Conservation (phyloP, 2,797 vertebrate species). For the Sus cebifrons region DNA sequence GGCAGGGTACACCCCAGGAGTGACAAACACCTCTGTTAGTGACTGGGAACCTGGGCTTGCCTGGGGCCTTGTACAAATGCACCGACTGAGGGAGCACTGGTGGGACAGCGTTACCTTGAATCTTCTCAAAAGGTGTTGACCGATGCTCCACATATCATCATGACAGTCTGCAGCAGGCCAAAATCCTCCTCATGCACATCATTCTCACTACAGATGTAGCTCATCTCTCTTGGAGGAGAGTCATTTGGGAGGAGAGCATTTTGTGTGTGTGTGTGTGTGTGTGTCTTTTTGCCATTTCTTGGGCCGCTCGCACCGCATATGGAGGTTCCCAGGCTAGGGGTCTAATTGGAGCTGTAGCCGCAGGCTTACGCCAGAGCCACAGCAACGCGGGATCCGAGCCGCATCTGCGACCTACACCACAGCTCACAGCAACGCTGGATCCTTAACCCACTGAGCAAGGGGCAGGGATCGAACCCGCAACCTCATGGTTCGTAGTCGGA, state of each 20-base stretch:
- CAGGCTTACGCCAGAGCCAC: no score
- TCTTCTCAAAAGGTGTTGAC: conserved; percentile 87
- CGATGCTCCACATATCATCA: conserved; percentile 89
- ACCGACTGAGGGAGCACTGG: conserved; percentile 88
- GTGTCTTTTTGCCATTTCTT: no score
- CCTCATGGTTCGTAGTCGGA: no score
- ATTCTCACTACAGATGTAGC: conserved; percentile 14
- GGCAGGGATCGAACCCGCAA: no score
- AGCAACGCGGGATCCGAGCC: no score
- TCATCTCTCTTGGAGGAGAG: conserved; percentile 11
- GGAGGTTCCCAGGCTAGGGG: no score
- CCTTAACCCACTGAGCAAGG: no score
- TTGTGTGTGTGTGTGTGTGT: not conserved
- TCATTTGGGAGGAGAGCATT: not conserved
- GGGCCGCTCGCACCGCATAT: no score
- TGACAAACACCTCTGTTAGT: conserved; percentile 88
- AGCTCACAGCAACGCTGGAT: no score
- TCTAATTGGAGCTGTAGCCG: no score
- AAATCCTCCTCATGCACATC: not conserved
- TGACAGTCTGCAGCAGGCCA: conserved; percentile 85
- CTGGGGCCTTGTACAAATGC: conserved; percentile 90
- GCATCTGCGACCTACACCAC: no score
- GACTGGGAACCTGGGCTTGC: conserved; percentile 90
- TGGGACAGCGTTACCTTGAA: conserved; percentile 88
- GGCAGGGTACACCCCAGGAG: conserved; percentile 88